A percentile compares a stretch with the other conserved stretches of the same genome.
phyloP scores from a whole-genome alignment of 92 coral and sea anemone species.

The Paragorgia papillata region DNA sequence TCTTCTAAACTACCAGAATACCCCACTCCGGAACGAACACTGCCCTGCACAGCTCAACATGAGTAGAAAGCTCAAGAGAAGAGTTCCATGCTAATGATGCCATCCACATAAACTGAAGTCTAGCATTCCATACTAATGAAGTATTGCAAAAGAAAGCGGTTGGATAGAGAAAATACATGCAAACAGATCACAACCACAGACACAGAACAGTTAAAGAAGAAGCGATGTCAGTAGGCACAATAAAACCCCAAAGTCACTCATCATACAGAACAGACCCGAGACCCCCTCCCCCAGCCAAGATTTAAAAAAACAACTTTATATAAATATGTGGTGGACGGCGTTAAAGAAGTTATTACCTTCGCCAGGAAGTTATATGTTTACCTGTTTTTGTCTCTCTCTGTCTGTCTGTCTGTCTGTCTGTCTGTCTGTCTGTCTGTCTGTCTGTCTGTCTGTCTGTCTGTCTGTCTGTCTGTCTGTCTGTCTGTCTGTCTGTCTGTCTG shows the following conservation, averaged over 20 bases:
- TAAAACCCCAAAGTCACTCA: slow-evolving; percentile 46
- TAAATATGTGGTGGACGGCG: too few species aligned
- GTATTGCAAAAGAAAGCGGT: slow-evolving; percentile 29
- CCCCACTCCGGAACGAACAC: slow-evolving; percentile 32
- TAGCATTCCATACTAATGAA: slow-evolving; percentile 24
- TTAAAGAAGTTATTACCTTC: too few species aligned
- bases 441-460: too few species aligned
- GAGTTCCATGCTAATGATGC: slow-evolving; percentile 5
- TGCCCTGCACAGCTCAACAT: slow-evolving; percentile 54
- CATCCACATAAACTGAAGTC: not conserved
- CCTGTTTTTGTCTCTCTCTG: too few species aligned
- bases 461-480: too few species aligned
- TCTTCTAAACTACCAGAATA: slow-evolving; percentile 36
- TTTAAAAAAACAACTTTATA: too few species aligned
- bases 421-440: too few species aligned
- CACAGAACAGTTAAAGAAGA: slow-evolving; percentile 38
- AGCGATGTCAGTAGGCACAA: slow-evolving; percentile 15
- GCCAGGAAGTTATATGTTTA: too few species aligned
- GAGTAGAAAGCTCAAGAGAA: slow-evolving; percentile 24
- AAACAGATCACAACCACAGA: slow-evolving; percentile 39
- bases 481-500: too few species aligned
- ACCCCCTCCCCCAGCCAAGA: too few species aligned
- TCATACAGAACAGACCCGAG: slow-evolving; percentile 48
- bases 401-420: too few species aligned
- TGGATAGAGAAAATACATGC: slow-evolving; percentile 35